Percentiles rank a stretch among this genome's conserved stretches.
These are phyloP conservation scores for Pseudonaja textilis DNA, from an alignment of 2,113 vertebrate genomes.

Conservation along the genomic window DNA sequence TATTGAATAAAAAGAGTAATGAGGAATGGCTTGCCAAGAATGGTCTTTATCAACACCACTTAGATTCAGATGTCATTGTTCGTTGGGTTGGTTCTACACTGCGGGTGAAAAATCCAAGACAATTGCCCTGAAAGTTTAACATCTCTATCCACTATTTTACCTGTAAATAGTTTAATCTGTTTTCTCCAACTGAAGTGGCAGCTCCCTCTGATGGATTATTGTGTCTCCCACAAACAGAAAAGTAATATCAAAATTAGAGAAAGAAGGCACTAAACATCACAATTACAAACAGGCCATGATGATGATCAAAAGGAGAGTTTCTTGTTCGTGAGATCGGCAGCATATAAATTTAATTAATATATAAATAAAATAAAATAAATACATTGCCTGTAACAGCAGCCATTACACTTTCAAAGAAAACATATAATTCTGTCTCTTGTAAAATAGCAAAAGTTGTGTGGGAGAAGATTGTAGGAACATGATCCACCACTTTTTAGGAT, in stretches of 20 bases:
- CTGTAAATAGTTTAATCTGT: not conserved
- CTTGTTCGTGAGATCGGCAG: not conserved
- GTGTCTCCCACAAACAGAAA: not conserved
- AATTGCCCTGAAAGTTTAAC: not conserved
- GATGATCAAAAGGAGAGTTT: not conserved
- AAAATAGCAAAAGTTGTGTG: constrained; percentile 10
- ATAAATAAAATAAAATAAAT: not conserved
- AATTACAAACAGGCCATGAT: not conserved
- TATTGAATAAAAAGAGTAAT: not conserved
- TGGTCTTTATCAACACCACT: not conserved
- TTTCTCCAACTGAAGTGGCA: not conserved
- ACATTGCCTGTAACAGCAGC: not conserved
- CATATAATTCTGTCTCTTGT: constrained; percentile 9
- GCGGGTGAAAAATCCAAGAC: not conserved
- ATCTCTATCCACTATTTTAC: not conserved
- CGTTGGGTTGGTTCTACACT: not conserved
- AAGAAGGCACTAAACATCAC: not conserved
- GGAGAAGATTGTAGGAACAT: not conserved
- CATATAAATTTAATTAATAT: not conserved
- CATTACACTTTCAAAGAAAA: not conserved
- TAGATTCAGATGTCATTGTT: not conserved
- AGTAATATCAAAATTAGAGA: not conserved
- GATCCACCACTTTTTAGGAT: constrained; percentile 36
- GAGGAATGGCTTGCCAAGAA: not conserved
- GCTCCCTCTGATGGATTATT: not conserved